Evolutionary conservation across 1,140 invertebrate species (phyloP).

Genomic region (Acyrthosiphon pisum): DNA sequence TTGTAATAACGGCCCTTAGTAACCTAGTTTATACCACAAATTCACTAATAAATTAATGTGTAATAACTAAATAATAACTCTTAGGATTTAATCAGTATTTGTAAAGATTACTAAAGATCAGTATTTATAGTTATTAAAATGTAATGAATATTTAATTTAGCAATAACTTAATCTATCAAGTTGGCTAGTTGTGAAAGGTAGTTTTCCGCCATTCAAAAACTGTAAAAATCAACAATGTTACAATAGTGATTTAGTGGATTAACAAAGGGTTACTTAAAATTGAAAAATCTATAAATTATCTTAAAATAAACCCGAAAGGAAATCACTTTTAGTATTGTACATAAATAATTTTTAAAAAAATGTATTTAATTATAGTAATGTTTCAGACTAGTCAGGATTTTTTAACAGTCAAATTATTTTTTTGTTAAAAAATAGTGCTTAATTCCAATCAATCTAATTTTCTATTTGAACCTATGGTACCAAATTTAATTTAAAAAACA

Average conservation of each 20-base stretch:
- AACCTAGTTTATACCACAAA: background rate
- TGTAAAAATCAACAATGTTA: background rate
- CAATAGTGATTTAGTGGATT: background rate
- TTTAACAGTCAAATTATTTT: background rate
- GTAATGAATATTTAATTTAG: background rate
- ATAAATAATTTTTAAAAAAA: background rate
- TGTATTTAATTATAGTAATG: background rate
- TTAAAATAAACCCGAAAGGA: background rate
- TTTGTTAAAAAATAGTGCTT: background rate
- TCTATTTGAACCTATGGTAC: background rate
- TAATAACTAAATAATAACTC: too few species aligned
- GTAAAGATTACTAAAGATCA: too few species aligned
- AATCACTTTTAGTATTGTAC: background rate
- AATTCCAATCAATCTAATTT: background rate
- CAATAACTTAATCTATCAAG: background rate
- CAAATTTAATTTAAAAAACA: constrained; percentile 61
- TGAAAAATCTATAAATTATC: background rate
- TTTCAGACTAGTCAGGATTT: background rate
- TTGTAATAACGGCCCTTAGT: too few species aligned
- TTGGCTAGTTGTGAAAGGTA: background rate
- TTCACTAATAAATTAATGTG: too few species aligned
- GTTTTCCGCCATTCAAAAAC: background rate
- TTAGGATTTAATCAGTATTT: too few species aligned
- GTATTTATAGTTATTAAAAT: too few species aligned
- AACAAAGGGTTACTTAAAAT: background rate